Base-by-base conservation (phyloP, 2,113 vertebrate genomes). In the Neolamprologus ventralis region DNA sequence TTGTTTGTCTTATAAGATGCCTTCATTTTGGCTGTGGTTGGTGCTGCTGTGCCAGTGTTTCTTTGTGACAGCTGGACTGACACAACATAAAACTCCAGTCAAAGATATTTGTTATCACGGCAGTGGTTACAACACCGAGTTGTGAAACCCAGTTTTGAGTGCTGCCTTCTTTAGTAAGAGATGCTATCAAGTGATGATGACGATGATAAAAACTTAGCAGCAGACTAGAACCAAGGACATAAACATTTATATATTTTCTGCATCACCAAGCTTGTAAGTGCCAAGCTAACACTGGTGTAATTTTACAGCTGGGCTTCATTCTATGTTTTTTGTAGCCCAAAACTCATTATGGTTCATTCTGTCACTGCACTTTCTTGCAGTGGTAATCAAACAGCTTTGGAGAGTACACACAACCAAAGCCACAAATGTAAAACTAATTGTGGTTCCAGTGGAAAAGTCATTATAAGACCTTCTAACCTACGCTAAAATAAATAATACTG, bases 41-140 rank as follows among this genome's bases (percentile, higher is more conserved):
- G 19, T 40, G 63, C n/a, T 40, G 63, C 63, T 40, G 63, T 40
- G 4, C 11, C 0, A 40, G 35, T 37, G 17, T 21, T 68, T 68
- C 33, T 37, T 68, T 68, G 35, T 2, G 63, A 21, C n/a, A 40
- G 35, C 35, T 68, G 12, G 3, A 40, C 1, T 68, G 63, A 68
- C 1, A 68, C 7, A 68, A 68, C n/a, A 21, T 68, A 68, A 40
- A 71, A 40, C 19, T 21, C 33, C 33, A 68, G 63, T 71, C n/a
- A 71, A 21, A 23, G 63, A 71, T 71, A 71, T 40, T 40, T 40
- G n/a, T 0, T 71, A 71, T 40, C n/a, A 40, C 5, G 1, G 63
- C 35, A 71, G n/a, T 71, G 35, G 63, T 71, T 40, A 71, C n/a
- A 21, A 71, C 63, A 40, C n/a, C 3, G 0, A 21, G 33, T 0